These are phyloP conservation scores for Xestobium rufovillosum DNA, from an alignment of 2,888 invertebrate genomes.

Conservation along the genomic window DNA sequence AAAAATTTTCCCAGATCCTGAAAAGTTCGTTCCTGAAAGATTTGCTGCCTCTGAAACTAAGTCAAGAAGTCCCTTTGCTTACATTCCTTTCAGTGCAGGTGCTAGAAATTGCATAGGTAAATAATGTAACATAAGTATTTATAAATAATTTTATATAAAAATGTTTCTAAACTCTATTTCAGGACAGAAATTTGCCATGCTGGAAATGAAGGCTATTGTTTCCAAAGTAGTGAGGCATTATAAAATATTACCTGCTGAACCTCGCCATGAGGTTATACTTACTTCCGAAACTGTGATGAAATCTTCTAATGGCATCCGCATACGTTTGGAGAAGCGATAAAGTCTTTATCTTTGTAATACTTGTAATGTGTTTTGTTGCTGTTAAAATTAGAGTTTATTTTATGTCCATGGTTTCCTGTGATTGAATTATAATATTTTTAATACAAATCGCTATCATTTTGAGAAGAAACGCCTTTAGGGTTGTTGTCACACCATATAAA, in stretches of 20 bases:
- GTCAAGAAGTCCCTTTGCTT: constrained; percentile 46
- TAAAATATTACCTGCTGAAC: constrained; percentile 28
- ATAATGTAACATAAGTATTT: constrained; percentile 12
- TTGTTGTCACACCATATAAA: too few relatives aligned
- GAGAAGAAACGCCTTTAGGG: too few relatives aligned
- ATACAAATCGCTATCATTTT: too few relatives aligned
- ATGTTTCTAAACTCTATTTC: constrained; percentile 10
- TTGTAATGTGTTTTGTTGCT: too few relatives aligned
- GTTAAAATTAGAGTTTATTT: too few relatives aligned
- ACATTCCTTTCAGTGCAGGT: constrained; percentile 57
- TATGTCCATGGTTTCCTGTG: too few relatives aligned
- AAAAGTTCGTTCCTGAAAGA: constrained; percentile 49
- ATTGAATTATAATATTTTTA: too few relatives aligned
- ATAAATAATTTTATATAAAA: constrained; percentile 4
- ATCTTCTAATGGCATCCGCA: constrained; percentile 33
- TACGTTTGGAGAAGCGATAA: constrained; percentile 7
- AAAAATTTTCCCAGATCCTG: constrained; percentile 48
- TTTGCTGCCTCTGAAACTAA: constrained; percentile 43
- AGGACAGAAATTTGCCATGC: constrained; percentile 45
- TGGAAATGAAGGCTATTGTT: constrained; percentile 48
- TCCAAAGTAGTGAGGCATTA: constrained; percentile 48
- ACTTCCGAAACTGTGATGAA: constrained; percentile 45
- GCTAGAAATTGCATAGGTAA: constrained; percentile 55
- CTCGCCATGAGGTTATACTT: constrained; percentile 40
- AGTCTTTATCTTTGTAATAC: not conserved